A percentile compares a stretch with the other conserved stretches of the same genome.
These are phyloP conservation scores for Hycleus phaleratus DNA, from an alignment of 1,140 invertebrate species.

Conservation along the genomic window DNA sequence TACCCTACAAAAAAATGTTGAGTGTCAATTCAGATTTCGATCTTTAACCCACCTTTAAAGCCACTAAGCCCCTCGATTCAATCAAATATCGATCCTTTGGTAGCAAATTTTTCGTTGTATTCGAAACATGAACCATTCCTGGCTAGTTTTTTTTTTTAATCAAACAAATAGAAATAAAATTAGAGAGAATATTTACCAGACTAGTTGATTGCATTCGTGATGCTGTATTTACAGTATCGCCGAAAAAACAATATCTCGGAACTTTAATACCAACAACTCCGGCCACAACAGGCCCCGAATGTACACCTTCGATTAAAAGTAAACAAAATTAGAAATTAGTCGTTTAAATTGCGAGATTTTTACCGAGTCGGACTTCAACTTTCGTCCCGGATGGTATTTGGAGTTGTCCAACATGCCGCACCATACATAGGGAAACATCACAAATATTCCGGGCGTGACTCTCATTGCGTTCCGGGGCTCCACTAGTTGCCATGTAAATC, in stretches of 20 bases:
- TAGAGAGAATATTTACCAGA: constrained; percentile 44
- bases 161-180: constrained; percentile 12
- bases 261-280: constrained; percentile 65
- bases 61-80: constrained; percentile 57
- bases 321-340: constrained; percentile 1
- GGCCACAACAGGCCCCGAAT: constrained; percentile 52
- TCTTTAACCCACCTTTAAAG: constrained; percentile 58
- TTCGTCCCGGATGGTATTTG: constrained; percentile 47
- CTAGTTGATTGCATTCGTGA: constrained; percentile 78
- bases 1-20: constrained; percentile 51
- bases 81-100: constrained; percentile 53
- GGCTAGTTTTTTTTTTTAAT: constrained; percentile 40
- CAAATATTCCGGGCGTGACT: constrained; percentile 75
- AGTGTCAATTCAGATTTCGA: background rate
- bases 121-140: constrained; percentile 67
- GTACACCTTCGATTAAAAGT: constrained; percentile 36
- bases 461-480: constrained; percentile 67
- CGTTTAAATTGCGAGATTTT: constrained; percentile 1
- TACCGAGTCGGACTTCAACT: constrained; percentile 57
- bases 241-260: constrained; percentile 71
- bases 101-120: constrained; percentile 54
- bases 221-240: constrained; percentile 82
- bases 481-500: constrained; percentile 81
- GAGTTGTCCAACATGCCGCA: constrained; percentile 50
- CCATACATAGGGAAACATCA: constrained; percentile 60